phyloP scores from a whole-genome alignment of 1,140 invertebrate genomes.

The Carposina sasakii region DNA sequence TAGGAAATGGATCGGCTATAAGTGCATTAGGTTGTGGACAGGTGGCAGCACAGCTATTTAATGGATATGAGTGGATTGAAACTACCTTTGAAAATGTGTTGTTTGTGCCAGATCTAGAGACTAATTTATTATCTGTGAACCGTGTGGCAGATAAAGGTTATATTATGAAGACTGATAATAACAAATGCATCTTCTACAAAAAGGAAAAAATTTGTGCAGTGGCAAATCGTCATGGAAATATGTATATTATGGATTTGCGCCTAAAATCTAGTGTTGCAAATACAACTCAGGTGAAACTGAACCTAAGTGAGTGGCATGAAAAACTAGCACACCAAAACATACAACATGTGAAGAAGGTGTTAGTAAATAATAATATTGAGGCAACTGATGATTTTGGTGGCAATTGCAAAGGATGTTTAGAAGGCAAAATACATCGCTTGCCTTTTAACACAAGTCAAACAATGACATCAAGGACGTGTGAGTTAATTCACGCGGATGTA shows the following conservation, averaged over 20 bases:
- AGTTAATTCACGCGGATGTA: constrained; percentile 25
- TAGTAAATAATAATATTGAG: constrained; percentile 9
- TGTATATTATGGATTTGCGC: neutral
- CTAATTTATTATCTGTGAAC: constrained; percentile 17
- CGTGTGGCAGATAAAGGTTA: constrained; percentile 13
- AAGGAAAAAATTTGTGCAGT: neutral
- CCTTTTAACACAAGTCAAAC: constrained; percentile 27
- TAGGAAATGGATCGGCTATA: constrained; percentile 11
- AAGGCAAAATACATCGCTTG: constrained; percentile 41
- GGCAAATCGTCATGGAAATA: neutral
- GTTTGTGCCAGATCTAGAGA: constrained; percentile 17
- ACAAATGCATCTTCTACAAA: neutral
- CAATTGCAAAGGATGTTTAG: constrained; percentile 33
- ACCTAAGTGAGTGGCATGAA: constrained; percentile 29
- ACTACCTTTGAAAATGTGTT: constrained; percentile 16
- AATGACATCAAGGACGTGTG: constrained; percentile 10
- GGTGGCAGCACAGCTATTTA: constrained; percentile 9
- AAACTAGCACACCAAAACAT: constrained; percentile 41
- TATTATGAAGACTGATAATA: neutral
- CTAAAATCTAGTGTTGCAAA: neutral
- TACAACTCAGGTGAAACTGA: constrained; percentile 5
- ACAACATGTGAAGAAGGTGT: constrained; percentile 29
- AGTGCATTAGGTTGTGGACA: constrained; percentile 14
- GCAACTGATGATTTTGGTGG: constrained; percentile 15
- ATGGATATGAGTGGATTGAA: constrained; percentile 9